These are phyloP conservation scores for Pomatostomus ruficeps DNA, from an alignment of 2,113 vertebrate genomes.

Conservation along the genomic window DNA sequence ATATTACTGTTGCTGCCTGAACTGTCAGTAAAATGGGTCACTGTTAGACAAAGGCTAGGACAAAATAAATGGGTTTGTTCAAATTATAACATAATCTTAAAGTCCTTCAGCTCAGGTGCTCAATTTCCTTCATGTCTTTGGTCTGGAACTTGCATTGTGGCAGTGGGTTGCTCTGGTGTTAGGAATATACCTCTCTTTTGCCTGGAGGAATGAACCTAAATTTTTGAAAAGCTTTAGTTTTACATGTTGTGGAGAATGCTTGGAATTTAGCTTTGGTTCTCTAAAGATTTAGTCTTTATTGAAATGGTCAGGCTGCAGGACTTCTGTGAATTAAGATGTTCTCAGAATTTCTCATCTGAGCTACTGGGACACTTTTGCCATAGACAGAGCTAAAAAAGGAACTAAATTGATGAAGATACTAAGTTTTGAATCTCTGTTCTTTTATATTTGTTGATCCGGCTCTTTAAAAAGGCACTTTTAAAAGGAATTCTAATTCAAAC, in stretches of 20 bases:
- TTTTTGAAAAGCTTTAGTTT: neutral
- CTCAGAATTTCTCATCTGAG: neutral
- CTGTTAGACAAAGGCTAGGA: neutral
- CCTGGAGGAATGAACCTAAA: neutral
- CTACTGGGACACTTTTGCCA: neutral
- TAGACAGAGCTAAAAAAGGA: neutral
- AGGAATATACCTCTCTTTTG: neutral
- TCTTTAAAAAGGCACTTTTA: neutral
- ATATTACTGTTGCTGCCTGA: neutral
- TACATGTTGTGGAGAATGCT: neutral
- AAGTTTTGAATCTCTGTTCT: neutral
- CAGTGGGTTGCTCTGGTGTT: neutral
- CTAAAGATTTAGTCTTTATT: neutral
- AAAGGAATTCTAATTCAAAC: neutral
- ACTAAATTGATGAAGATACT: neutral
- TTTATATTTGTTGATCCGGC: neutral
- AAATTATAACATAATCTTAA: neutral
- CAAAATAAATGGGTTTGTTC: neutral
- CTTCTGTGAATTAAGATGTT: neutral
- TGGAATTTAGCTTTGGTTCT: neutral
- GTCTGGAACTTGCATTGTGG: neutral
- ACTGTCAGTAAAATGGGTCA: neutral
- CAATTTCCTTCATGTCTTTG: neutral
- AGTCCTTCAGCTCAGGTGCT: neutral
- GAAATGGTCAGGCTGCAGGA: neutral